Evolutionary conservation across 2,797 vertebrate species (phyloP).

Genomic region (Mus minutoides): DNA sequence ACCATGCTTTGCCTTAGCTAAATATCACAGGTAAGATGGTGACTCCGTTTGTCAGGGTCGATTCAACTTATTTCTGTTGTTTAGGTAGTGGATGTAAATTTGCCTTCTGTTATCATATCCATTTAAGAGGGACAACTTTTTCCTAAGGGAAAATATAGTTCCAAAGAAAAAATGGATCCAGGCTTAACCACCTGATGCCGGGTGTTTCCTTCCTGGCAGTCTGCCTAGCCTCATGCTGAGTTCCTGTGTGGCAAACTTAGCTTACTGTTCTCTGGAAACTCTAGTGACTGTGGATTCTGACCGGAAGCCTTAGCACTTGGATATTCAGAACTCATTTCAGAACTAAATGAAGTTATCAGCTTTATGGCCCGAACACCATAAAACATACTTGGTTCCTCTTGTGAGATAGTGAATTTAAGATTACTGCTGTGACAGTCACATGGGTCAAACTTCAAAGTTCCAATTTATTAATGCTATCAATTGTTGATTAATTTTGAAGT

Average conservation of each 20-base stretch:
- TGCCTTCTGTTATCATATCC: not conserved
- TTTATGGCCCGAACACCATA: conserved; percentile 60
- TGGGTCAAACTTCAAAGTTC: conserved; percentile 31
- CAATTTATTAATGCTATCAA: conserved; percentile 6
- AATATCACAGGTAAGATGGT: not conserved
- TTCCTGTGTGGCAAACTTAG: not conserved
- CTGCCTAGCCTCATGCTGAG: not conserved
- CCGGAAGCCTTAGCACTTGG: not conserved
- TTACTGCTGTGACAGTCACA: conserved; percentile 1
- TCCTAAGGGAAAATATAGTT: not conserved
- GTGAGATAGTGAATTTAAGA: conserved; percentile 60
- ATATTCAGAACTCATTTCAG: conserved; percentile 51
- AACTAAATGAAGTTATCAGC: conserved; percentile 61
- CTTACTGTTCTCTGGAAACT: not conserved
- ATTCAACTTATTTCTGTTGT: conserved; percentile 2
- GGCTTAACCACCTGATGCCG: not conserved
- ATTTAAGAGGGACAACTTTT: not conserved
- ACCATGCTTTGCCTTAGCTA: not conserved
- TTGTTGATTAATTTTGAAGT: not conserved
- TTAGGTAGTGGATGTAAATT: conserved; percentile 41
- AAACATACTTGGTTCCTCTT: conserved; percentile 58
- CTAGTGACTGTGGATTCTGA: conserved; percentile 14
- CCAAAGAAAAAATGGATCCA: not conserved
- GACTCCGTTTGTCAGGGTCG: not conserved
- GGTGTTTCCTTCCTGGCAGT: not conserved